Base-by-base conservation (phyloP, 64 coral and sea anemone species). In the Trachythela sp. region DNA sequence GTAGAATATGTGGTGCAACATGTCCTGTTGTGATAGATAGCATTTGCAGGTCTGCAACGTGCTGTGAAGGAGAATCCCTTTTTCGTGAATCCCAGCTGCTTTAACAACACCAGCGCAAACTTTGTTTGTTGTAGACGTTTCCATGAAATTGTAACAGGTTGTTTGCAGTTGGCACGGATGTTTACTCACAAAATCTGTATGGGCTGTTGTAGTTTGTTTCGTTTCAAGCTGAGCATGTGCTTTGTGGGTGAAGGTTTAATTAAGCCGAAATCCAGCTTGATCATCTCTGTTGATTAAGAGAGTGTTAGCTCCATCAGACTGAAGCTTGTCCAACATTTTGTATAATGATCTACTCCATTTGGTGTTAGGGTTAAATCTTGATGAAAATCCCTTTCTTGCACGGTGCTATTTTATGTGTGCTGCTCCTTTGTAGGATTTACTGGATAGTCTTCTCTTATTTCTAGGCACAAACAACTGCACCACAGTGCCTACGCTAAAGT, bases 211-310 rank as follows among this genome's bases (percentile, higher is more conserved):
- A 9, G 64, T 70, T 70, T 8, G 64, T 7, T 70, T 70, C 5
- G 24, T 22, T 70, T 22, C 64, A 70, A 70, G 64, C 24, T 70
- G 64, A 70, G 8, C 64, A 70, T 70, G 24, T 9, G 4, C 24
- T 70, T 70, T 70, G 24, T 70, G 64, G 24, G 64, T 70, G 24
- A 70, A 70, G 8, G 64, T 70, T 22, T 7, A 70, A 22, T 70
- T 22, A 6, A 70, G 24, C 24, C 64, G 8, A 70, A 70, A 70
- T 70, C 64, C 64, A 70, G 64, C 24, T n/a, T 70, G 64, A 22
- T 93, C 87, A 86, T 93, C 64, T 6, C 24, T 7, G 64, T 70
- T 70, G 5, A 70, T 9, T 22, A 70, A n/a, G 8, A 70, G 7
- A 22, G 8, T 9, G 24, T 70, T 8, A 8, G 8, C 24, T 5